A percentile compares a stretch with the other conserved stretches of the same genome.
phyloP scores from a whole-genome alignment of 2,113 vertebrate species.

The Larimichthys crocea region DNA sequence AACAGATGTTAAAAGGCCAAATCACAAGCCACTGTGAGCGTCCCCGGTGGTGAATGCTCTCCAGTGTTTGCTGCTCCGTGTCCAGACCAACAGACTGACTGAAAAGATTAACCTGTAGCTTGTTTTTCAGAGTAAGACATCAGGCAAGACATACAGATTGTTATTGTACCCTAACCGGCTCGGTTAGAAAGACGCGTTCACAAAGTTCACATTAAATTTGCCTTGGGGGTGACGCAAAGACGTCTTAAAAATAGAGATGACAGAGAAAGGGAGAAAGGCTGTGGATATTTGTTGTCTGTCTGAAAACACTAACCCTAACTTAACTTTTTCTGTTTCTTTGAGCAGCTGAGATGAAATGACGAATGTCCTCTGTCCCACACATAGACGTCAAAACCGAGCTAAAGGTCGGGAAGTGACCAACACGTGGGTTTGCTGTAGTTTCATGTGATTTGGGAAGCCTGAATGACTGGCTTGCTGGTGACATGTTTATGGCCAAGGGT shows the following conservation, averaged over 20 bases:
- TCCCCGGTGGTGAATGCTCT: constrained; percentile 34
- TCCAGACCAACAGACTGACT: not conserved
- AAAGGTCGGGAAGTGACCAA: constrained; percentile 2
- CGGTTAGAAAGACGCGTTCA: too few species aligned
- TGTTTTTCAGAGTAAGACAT: not conserved
- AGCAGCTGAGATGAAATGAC: not conserved
- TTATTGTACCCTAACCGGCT: too few species aligned
- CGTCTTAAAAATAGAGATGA: not conserved
- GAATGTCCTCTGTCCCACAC: not conserved
- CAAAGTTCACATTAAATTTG: too few species aligned
- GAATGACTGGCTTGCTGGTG: not conserved
- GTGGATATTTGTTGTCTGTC: too few species aligned
- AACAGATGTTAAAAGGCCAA: constrained; percentile 66
- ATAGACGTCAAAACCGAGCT: not conserved
- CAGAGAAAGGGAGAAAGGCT: not conserved
- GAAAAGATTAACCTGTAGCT: not conserved
- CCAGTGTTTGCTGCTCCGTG: constrained; percentile 34
- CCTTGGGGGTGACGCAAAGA: not conserved
- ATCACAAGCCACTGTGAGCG: constrained; percentile 53
- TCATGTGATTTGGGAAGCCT: not conserved
- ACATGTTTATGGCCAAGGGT: constrained; percentile 4
- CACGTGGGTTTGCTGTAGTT: not conserved
- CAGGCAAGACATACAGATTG: not conserved
- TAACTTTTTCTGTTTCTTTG: not conserved
- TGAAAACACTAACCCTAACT: too few species aligned